Evolutionary conservation across 1,140 invertebrate species (phyloP), one percentile per base, ranked within the genome.

Genomic region (Lithobius niger): DNA sequence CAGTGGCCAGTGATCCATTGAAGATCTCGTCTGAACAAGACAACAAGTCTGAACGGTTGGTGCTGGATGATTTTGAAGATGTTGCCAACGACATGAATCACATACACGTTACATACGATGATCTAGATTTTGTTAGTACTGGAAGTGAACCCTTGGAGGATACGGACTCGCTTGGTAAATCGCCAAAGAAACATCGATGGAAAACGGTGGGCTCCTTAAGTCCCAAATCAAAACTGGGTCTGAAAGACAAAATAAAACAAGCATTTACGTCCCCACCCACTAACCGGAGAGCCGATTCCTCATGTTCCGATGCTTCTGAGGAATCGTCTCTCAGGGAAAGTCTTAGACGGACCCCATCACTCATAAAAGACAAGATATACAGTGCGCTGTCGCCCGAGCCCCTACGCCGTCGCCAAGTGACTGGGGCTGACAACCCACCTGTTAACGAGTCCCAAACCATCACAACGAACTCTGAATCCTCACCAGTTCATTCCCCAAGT

Each of bases 191-290:
- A 26, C 25, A 50, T 27, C 48, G 48, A 25, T 50, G 48, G 48
- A 50, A 50, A 47, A 13, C 13, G 22, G 19, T 4, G 6, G 24
- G 22, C 6, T 45, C 43, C 4, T 6, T 21, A 13, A 45, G 43
- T 45, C 43, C 43, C 19, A 45, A 45, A 15, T 50, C 48, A 25
- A 50, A 50, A 50, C 21, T 50, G 21, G 27, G 48, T 50, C 19
- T 50, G 4, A 50, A 50, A 50, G 48, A 25, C 10, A 50, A 50
- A 26, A n/a, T 50, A 24, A 50, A 50, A 26, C 48, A 50, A 25
- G 25, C 48, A 13, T 50, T 50, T 27, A 15, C 48, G 10, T 50
- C 48, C n/a, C 48, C 48, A 4, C 25, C 48, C 21, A 4, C 25
- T 6, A 13, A 22, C 10, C 10, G 48, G 16, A 50, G 27, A 27